These are phyloP conservation scores for Erpetoichthys calabaricus DNA, from an alignment of 2,797 vertebrate species.

Conservation along the genomic window DNA sequence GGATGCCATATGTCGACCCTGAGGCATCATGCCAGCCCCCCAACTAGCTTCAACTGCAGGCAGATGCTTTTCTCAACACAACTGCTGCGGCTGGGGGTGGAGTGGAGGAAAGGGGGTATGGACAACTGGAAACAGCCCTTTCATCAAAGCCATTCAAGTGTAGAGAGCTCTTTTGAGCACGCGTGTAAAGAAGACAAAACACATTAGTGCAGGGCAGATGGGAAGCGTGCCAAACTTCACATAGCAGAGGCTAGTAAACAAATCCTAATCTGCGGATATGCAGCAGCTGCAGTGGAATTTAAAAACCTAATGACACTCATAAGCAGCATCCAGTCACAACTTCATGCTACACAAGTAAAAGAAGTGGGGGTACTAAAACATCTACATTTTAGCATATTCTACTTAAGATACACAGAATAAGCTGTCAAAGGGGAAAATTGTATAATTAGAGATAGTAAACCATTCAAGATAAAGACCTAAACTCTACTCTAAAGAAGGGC, in stretches of 20 bases:
- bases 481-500: too few relatives aligned
- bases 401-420: too few relatives aligned
- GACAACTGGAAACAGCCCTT: constrained; percentile 34
- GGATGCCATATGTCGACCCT: constrained; percentile 47
- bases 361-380: too few relatives aligned
- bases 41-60: constrained; percentile 8
- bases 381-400: too few relatives aligned
- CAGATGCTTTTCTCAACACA: constrained; percentile 36
- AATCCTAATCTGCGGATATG: constrained; percentile 18
- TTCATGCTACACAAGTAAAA: constrained; percentile 20
- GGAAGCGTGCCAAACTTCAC: constrained; percentile 31
- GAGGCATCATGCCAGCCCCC: constrained; percentile 27
- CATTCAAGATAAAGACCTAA: too few relatives aligned
- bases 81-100: constrained; percentile 2
- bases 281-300: constrained; percentile 11
- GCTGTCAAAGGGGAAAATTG: too few relatives aligned
- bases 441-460: too few relatives aligned
- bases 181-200: constrained; percentile 11
- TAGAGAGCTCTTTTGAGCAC: constrained; percentile 33
- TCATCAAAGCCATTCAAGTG: constrained; percentile 25
- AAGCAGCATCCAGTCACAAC: constrained; percentile 23
- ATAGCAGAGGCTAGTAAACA: constrained; percentile 26
- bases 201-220: constrained; percentile 25
- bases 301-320: constrained; percentile 15
- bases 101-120: constrained; percentile 2